A percentile compares a stretch with the other conserved stretches of the same genome.
phyloP scores from a whole-genome alignment of 2,888 invertebrate species.

The Heliconius charithonia region DNA sequence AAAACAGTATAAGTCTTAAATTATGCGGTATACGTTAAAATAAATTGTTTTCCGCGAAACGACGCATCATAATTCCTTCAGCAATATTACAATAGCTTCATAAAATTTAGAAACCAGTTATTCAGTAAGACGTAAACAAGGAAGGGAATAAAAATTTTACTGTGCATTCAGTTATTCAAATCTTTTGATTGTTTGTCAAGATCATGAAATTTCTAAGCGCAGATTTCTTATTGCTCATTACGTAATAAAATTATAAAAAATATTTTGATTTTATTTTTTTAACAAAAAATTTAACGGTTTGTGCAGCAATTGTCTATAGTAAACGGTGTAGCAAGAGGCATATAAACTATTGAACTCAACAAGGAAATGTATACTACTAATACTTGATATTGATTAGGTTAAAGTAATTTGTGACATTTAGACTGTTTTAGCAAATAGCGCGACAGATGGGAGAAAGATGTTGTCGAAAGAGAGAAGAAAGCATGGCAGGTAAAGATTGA shows the following conservation, averaged over 20 bases:
- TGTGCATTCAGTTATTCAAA: constrained; percentile 56
- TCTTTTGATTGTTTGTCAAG: constrained; percentile 38
- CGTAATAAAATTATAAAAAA: background rate
- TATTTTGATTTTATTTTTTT: background rate
- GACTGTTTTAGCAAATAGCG: too few species aligned
- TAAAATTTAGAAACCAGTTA: constrained; percentile 77
- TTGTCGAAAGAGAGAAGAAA: too few species aligned
- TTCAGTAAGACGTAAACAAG: constrained; percentile 69
- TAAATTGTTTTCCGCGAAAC: constrained; percentile 61
- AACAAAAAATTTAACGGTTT: background rate
- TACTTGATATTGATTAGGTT: too few species aligned
- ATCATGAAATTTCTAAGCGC: constrained; percentile 5
- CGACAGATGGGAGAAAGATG: too few species aligned
- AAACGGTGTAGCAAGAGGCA: background rate
- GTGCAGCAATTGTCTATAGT: background rate
- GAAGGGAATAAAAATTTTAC: constrained; percentile 57
- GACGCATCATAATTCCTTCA: constrained; percentile 68
- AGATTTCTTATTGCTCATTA: constrained; percentile 7
- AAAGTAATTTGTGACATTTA: too few species aligned
- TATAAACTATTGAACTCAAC: background rate
- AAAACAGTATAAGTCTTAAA: background rate
- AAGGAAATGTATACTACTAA: too few species aligned
- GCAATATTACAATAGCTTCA: constrained; percentile 70
- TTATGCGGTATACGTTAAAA: constrained; percentile 49
- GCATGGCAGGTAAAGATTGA: too few species aligned